Conservation (phyloP, 2,797 vertebrate species). For the Toxotes lorentzi region DNA sequence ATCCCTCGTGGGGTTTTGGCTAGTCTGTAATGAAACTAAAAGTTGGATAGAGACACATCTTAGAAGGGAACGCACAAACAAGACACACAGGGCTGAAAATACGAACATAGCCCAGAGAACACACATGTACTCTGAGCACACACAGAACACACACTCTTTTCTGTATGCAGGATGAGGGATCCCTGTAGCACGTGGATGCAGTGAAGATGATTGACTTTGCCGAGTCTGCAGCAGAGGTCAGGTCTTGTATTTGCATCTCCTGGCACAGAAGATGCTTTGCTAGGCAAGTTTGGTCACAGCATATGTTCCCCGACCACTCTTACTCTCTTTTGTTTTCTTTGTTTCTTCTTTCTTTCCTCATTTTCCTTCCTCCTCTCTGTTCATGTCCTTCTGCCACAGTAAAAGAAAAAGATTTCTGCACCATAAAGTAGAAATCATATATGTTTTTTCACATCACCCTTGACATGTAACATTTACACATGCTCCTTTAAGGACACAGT, state of each 20-base stretch:
- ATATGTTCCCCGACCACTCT: constrained; percentile 39
- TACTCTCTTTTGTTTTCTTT: constrained; percentile 37
- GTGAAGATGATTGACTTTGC: constrained; percentile 67
- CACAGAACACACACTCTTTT: not conserved
- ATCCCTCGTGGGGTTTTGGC: constrained; percentile 59
- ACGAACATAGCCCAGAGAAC: not conserved
- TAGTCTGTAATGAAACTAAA: constrained; percentile 51
- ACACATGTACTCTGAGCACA: not conserved
- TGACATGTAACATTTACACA: not conserved
- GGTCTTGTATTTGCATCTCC: constrained; percentile 70
- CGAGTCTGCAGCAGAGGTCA: constrained; percentile 75
- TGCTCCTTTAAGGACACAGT: not conserved
- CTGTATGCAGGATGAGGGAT: not conserved
- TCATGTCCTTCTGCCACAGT: constrained; percentile 14
- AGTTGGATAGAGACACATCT: constrained; percentile 16
- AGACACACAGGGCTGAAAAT: not conserved
- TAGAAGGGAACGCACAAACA: constrained; percentile 25
- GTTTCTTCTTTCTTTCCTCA: constrained; percentile 26
- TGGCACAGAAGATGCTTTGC: constrained; percentile 69
- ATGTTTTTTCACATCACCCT: not conserved
- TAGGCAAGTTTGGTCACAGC: constrained; percentile 58
- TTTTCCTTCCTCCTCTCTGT: constrained; percentile 12
- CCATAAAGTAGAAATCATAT: not conserved
- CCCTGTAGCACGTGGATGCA: constrained; percentile 3
- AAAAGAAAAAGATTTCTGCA: not conserved